Base-by-base conservation (phyloP, 1,140 invertebrate genomes). In the Temnothorax nylanderi region DNA sequence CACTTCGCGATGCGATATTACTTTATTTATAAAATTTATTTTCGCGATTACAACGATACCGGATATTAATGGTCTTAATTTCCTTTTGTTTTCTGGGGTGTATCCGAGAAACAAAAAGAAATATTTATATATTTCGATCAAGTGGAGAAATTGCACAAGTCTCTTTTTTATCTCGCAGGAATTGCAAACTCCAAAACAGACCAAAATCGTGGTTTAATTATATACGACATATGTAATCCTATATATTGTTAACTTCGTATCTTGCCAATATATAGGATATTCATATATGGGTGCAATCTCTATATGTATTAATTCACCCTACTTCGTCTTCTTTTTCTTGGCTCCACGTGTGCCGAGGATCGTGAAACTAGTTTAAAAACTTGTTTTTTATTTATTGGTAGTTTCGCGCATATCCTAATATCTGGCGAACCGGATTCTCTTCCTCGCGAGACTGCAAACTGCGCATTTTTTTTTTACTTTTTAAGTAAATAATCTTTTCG, bases 261-360 rank as follows among this genome's bases (percentile, higher is more conserved):
- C 0, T 26, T 26, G 26, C 26, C 26, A 0, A 26, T 26, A 0
- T 26, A 26, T 1, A 26, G 26, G 26, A 26, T 26, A 26, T 26
- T 26, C 26, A 26, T 1, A 26, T 26, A 26, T 26, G 0, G 26
- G 26, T 1, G 26, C 1, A 26, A 56, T 58, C 2, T 32, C 8
- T 18, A 10, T 2, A 49, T 21, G 49, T 18, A 60, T 44, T 5
- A 69, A 32, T 32, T 49, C 7, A 26, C 3, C 44, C 11, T 65
- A 21, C n/a, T 26, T 26, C 16, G 2, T 8, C 21, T 60, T 37
- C 21, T 37, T 60, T 51, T 60, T 65, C 96, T 97, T 56, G 98
- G 97, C 6, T 64, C 4, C 18, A 1, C 26, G 34, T 16, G 4
- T 5, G 21, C 49, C 6, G 11, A 75, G 75, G 74, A 58, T 56